phyloP scores from a whole-genome alignment of 2,888 invertebrate genomes.

The Dicyrtoma fusca region DNA sequence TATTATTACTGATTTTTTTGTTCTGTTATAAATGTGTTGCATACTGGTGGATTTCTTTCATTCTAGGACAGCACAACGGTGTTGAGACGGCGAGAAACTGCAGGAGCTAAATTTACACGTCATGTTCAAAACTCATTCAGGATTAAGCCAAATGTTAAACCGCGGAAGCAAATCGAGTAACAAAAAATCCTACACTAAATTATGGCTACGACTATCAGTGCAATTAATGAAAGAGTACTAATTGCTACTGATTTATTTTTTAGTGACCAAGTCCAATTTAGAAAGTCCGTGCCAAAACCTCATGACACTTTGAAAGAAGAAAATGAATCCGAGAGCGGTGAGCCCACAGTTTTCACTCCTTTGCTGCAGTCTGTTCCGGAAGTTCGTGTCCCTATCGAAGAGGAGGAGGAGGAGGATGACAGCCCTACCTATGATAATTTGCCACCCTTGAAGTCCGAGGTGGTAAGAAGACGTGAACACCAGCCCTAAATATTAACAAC shows the following conservation, averaged over 20 bases:
- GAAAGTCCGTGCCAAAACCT: too few species aligned
- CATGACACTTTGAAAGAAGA: not conserved
- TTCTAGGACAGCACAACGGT: not conserved
- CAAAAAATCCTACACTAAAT: not conserved
- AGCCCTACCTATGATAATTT: constrained; percentile 11
- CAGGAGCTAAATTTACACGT: not conserved
- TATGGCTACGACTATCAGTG: not conserved
- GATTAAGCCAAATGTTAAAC: not conserved
- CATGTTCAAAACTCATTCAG: constrained; percentile 4
- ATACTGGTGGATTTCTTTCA: too few species aligned
- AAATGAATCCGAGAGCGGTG: not conserved
- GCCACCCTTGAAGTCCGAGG: too few species aligned
- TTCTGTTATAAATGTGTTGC: too few species aligned
- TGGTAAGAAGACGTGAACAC: too few species aligned
- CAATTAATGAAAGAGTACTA: not conserved
- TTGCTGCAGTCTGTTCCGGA: not conserved
- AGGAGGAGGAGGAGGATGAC: not conserved
- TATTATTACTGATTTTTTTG: too few species aligned
- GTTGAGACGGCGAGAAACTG: not conserved
- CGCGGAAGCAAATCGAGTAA: not conserved
- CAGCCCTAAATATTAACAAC: too few species aligned
- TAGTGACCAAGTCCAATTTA: not conserved
- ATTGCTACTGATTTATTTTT: not conserved
- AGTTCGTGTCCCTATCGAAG: not conserved
- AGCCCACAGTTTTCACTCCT: not conserved